Conservation (phyloP, 2,888 invertebrate genomes). For the Teleiodes luculella region DNA sequence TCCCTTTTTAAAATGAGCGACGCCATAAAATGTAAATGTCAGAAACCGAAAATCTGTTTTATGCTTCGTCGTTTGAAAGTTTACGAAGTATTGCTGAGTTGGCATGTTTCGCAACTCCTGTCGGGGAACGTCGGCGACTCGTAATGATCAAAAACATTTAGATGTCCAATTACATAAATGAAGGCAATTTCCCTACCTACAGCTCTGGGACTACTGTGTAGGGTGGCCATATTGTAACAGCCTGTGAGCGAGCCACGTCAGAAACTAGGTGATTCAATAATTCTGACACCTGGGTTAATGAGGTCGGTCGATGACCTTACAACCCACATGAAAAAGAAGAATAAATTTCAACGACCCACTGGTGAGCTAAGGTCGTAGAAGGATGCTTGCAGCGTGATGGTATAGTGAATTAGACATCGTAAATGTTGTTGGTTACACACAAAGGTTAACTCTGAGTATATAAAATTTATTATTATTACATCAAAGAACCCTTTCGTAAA, state of each 20-base stretch:
- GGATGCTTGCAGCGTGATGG: too few species aligned
- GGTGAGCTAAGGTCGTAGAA: too few species aligned
- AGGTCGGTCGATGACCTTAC: too few species aligned
- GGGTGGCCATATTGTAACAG: slow-evolving; percentile 17
- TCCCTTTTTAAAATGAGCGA: too few species aligned
- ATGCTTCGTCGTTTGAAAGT: neutral
- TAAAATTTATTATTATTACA: too few species aligned
- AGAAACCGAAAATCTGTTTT: neutral
- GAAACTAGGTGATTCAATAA: too few species aligned
- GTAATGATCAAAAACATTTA: slow-evolving; percentile 44
- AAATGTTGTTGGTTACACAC: neutral
- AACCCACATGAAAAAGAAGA: too few species aligned
- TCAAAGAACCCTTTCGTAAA: too few species aligned
- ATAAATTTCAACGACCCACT: too few species aligned
- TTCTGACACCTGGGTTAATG: too few species aligned
- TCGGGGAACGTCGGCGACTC: slow-evolving; percentile 23
- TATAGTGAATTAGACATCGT: neutral
- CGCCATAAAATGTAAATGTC: too few species aligned
- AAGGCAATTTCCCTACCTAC: slow-evolving; percentile 46
- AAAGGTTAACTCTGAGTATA: too few species aligned
- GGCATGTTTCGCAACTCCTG: slow-evolving; percentile 30
- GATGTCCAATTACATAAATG: slow-evolving; percentile 47
- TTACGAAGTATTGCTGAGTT: neutral
- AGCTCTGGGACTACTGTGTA: slow-evolving; percentile 28
- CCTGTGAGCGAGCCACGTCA: neutral